Conservation (phyloP, 2,113 vertebrate species). For the Cathartes aura region DNA sequence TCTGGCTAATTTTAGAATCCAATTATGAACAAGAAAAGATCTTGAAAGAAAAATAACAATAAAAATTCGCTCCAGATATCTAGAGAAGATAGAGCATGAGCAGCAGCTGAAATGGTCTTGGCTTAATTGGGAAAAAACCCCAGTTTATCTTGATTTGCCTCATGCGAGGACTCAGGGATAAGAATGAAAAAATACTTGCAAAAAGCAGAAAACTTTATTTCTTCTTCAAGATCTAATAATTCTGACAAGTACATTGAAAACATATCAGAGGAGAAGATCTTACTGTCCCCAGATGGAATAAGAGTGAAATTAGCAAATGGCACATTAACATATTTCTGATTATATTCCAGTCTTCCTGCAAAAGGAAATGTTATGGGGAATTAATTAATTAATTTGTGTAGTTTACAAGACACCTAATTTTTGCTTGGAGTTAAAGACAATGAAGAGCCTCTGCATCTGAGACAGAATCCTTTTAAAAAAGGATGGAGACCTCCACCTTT, state of each 20-base stretch:
- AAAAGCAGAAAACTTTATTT: not conserved
- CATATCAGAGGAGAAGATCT: slow-evolving; percentile 38
- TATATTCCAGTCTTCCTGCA: not conserved
- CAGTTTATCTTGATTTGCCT: slow-evolving; percentile 9
- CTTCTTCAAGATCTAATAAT: slow-evolving; percentile 17
- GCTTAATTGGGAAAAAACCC: not conserved
- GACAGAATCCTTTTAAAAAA: not conserved
- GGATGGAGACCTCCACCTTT: not conserved
- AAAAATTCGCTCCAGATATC: not conserved
- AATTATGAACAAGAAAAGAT: slow-evolving; percentile 21
- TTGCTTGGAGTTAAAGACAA: not conserved
- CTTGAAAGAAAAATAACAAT: not conserved
- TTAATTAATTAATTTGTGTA: not conserved
- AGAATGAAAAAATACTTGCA: not conserved
- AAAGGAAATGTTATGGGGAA: not conserved
- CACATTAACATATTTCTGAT: slow-evolving; percentile 66
- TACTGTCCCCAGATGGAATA: slow-evolving; percentile 40
- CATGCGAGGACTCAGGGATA: not conserved
- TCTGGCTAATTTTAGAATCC: slow-evolving; percentile 37
- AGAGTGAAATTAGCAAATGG: slow-evolving; percentile 50
- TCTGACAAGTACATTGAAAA: slow-evolving; percentile 52
- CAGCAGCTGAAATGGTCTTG: not conserved
- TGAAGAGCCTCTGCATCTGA: not conserved
- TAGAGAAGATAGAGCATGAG: not conserved
- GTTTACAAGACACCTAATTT: not conserved